Evolutionary conservation across 2,113 vertebrate genomes (phyloP), one percentile per base, ranked within the genome.

Genomic region (Zosterops lateralis): DNA sequence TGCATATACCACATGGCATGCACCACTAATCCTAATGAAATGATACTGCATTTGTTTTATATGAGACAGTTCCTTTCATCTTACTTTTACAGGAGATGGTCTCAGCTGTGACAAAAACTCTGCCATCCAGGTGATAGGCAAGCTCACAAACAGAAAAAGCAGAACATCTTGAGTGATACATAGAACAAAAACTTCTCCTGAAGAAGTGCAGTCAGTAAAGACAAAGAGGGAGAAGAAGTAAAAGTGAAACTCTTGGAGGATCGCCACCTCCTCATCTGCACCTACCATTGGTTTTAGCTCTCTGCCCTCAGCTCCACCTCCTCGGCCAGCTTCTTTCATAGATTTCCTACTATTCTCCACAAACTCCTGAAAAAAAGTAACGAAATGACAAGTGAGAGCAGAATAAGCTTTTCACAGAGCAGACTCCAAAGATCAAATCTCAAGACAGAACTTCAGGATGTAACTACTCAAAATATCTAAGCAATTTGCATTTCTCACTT

Each of bases 231-330:
- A 97, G 96, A 99, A 97, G 98, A 99, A 99, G 97, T 98, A 99
- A 97, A 99, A 98, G 96, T 99, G 98, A 98, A 99, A 99, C 95
- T 99, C 98, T 97, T 98, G 99, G 96, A 98, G 98, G 95, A 97
- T 87, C 73, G 97, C 97, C 97, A 97, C 98, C 96, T 99, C 99
- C 94, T 97, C 97, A 34, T 97, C 90, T 90, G 97, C 98, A 99
- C 99, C 99, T 99, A 99, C 99, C 99, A 99, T 99, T 97, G 99
- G 98, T 97, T 99, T 99, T 95, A 99, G 98, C 97, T 99, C 99
- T 82, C 98, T 98, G 96, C 98, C 96, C 93, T 99, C 98, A 29
- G 98, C 98, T 25, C 93, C 97, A 81, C 98, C 98, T 89, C 98
- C 94, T 44, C 97, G 98, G 89, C 98, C 98, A 88, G 98, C 98